These are phyloP conservation scores for Hyposoter didymator DNA, from an alignment of 2,888 invertebrate genomes.

Conservation along the genomic window DNA sequence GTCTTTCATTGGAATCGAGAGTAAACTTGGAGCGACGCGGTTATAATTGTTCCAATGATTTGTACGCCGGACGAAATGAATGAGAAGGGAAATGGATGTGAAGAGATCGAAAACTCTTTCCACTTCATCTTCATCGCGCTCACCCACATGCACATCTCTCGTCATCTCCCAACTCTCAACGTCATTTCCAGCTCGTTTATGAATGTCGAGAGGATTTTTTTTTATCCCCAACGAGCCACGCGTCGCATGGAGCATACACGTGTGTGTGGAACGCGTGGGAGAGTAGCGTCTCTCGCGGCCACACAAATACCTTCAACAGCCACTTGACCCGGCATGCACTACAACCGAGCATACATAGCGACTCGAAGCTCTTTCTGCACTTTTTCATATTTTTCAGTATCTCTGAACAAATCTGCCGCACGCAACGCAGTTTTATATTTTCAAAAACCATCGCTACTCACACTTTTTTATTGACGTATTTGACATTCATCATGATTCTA, in stretches of 20 bases:
- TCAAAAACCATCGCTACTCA: background rate
- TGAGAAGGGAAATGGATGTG: background rate
- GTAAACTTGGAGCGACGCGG: background rate
- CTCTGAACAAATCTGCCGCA: background rate
- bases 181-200: conserved; percentile 65
- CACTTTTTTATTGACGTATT: background rate
- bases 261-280: conserved; percentile 24
- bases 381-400: background rate
- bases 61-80: background rate
- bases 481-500: background rate
- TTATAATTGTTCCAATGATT: background rate
- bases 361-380: conserved; percentile 6
- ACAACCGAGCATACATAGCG: background rate
- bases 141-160: conserved; percentile 24
- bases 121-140: conserved; percentile 17
- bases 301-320: conserved; percentile 39
- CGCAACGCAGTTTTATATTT: background rate
- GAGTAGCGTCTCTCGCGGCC: conserved; percentile 31
- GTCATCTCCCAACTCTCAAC: conserved; percentile 52
- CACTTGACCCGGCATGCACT: conserved; percentile 30
- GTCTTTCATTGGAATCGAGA: background rate
- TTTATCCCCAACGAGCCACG: conserved; percentile 13
- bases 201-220: conserved; percentile 64
- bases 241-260: background rate
- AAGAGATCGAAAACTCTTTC: background rate